Evolutionary conservation across 2,888 invertebrate species (phyloP), one percentile per base, ranked within the genome.

Genomic region (Diplazon laetatorius): DNA sequence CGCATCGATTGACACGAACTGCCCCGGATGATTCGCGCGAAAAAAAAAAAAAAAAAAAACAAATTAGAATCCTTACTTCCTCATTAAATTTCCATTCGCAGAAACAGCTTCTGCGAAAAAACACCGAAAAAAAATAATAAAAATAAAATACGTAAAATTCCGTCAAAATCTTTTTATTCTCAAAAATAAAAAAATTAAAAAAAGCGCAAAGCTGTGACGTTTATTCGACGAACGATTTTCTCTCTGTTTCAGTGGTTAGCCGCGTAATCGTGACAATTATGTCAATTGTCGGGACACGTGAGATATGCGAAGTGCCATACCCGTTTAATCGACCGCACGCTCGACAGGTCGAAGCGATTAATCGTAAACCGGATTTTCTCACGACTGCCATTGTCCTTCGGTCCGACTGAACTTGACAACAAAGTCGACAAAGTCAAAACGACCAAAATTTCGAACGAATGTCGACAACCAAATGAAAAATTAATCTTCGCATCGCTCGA

Each of bases 241-340:
- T 68, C 37, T 75, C 57, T 60, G 50, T 78, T 78, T 66, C 78
- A 71, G 46, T 60, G 57, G 22, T n/a, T 6, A 25, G 25, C 66
- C 52, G 62, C 50, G 18, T 44, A 46, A 48, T 50, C 55, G 44
- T 25, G 52, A n/a, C 44, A 59, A 78, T 76, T 71, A 75, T 75
- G 72, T 59, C 55, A 65, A 60, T 59, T 48, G 59, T 39, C 42
- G 59, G 46, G 57, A 76, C 76, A 52, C 62, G 78, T 46, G 74
- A 80, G 78, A 80, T 55, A 71, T 70, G 55, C 50, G 66, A n/a
- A 65, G 65, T 63, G 35, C 69, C 48, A 57, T 48, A 62, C 70
- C 48, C 76, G 71, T 63, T 77, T 82, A 80, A 80, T 80, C 78
- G 76, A 70, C 72, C 57, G 52, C 76, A 46, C 18, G 50, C 42